Evolutionary conservation across 2,888 invertebrate species (phyloP), one percentile per base, ranked within the genome.

Genomic region (Ophion ventricosus): DNA sequence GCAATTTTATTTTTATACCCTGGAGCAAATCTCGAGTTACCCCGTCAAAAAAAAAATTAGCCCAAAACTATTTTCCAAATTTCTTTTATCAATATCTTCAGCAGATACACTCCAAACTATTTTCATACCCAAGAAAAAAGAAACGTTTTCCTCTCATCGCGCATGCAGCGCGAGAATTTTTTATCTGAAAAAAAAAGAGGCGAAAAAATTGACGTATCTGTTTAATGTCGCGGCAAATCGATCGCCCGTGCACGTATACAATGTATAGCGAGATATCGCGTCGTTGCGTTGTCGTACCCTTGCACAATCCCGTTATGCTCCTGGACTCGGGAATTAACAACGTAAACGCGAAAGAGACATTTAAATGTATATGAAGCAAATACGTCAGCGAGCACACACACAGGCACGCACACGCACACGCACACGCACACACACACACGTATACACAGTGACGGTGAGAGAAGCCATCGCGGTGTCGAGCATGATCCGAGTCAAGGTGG

Each of bases 391-490:
- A 43, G 5, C 29, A 88, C 88, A 90, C 87, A 82, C 20, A 66
- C 29, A 82, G 78, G 91, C 90, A 91, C 91, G 91, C 91, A 80
- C 69, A 86, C n/a, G n/a, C n/a, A n/a, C n/a, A n/a, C n/a, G n/a
- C n/a, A n/a, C n/a, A n/a, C n/a, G n/a, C n/a, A n/a, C 29, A 88
- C 88, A 90, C 87, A 82, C 20, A 66, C 29, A 82, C 80, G 91
- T 90, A 91, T 91, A 91, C 91, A 80, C 69, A 86, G 88, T 66
- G 77, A 86, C 59, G 76, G 73, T 83, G 57, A 43, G 64, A 57
- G 84, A 84, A 84, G 78, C 84, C 84, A 81, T 75, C 23, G 57
- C 25, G 26, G 63, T 79, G 77, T 64, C 67, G 61, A 76, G 64
- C 54, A 54, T 64, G 43, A 75, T 76, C 66, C 29, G 88, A 87